Evolutionary conservation across 2,113 vertebrate genomes (phyloP).

Genomic region (Campylomormyrus numenius): DNA sequence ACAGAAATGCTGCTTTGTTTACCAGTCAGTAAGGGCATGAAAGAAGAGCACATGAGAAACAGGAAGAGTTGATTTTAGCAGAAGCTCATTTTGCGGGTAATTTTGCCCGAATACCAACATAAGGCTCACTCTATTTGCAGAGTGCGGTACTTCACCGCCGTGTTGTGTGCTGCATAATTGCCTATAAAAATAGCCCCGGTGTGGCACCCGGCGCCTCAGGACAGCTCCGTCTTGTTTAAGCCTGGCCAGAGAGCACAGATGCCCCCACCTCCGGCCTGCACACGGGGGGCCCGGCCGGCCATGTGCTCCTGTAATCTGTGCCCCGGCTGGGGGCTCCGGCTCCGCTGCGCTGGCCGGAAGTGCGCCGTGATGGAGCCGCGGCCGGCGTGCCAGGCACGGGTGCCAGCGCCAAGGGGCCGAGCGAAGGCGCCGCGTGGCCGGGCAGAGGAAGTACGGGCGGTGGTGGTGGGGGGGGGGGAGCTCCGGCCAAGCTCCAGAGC

Average conservation of each 20-base stretch:
- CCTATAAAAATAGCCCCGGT: neutral
- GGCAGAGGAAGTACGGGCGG: too few relatives aligned
- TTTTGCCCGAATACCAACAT: neutral
- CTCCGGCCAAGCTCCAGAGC: neutral
- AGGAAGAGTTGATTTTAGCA: neutral
- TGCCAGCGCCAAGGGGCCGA: neutral
- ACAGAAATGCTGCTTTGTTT: neutral
- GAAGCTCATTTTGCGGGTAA: neutral
- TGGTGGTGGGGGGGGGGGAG: neutral
- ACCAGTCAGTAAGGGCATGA: neutral
- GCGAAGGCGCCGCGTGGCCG: neutral
- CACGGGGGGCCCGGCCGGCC: neutral
- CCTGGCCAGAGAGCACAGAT: constrained; percentile 13
- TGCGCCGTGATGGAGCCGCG: neutral
- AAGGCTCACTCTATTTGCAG: neutral
- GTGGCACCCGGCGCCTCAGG: neutral
- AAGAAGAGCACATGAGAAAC: neutral
- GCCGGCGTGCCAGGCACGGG: neutral
- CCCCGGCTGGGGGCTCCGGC: neutral
- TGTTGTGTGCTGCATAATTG: neutral
- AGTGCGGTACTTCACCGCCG: neutral
- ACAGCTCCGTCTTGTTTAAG: neutral
- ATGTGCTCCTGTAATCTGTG: constrained; percentile 18
- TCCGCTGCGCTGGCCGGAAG: constrained; percentile 2
- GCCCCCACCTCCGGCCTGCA: constrained; percentile 4